Conservation (phyloP, 2,113 vertebrate genomes). For the Rissa tridactyla region DNA sequence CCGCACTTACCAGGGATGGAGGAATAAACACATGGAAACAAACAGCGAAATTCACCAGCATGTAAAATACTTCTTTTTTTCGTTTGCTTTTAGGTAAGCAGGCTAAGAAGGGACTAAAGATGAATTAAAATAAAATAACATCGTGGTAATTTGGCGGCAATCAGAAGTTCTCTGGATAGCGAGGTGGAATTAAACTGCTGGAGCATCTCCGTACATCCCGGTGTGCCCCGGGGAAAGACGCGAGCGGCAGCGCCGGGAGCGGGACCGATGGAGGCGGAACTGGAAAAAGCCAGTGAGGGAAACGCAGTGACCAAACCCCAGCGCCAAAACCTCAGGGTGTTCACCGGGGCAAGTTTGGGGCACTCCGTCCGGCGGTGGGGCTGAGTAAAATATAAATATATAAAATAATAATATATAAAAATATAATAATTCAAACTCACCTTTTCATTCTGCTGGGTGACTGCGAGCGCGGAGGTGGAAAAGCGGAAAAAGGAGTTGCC, state of each 20-base stretch:
- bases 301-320: not conserved
- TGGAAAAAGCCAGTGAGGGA: not conserved
- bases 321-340: not conserved
- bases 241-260: not conserved
- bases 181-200: not conserved
- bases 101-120: not conserved
- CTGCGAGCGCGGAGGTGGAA: fast-evolving
- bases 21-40: not conserved
- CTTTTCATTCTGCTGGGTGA: not conserved
- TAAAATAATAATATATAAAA: no score
- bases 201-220: not conserved
- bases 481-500: not conserved
- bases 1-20: not conserved
- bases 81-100: no score
- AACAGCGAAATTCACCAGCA: not conserved
- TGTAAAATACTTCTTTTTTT: not conserved
- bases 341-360: not conserved
- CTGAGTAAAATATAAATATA: not conserved
- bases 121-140: not conserved
- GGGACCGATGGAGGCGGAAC: no score
- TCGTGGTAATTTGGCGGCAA: not conserved
- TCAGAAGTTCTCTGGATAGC: not conserved
- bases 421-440: not conserved
- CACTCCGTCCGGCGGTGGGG: not conserved
- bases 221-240: not conserved